Conservation (phyloP, 2,797 vertebrate genomes). For the Pangasius djambal region DNA sequence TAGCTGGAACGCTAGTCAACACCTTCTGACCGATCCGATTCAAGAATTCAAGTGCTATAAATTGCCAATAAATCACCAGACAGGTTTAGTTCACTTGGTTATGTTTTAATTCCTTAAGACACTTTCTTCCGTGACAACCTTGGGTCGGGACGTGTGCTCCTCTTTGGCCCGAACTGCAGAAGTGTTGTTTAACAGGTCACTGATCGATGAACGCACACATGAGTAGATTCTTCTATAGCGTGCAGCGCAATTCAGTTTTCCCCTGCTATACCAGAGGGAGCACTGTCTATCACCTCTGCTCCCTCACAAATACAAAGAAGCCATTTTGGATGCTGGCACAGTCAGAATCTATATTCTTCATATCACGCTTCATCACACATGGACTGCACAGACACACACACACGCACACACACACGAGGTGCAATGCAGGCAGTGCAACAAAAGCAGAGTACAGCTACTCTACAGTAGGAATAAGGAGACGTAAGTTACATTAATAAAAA, state of each 20-base stretch:
- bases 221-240: constrained; percentile 2
- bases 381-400: constrained; percentile 9
- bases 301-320: constrained; percentile 13
- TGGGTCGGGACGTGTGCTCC: background rate
- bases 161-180: background rate
- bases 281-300: constrained; percentile 16
- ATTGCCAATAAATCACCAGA: background rate
- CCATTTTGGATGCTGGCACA: constrained; percentile 23
- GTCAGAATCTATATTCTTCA: constrained; percentile 46
- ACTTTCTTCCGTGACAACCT: background rate
- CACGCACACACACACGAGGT: background rate
- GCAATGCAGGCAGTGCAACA: constrained; percentile 11
- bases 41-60: background rate
- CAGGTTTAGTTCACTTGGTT: background rate
- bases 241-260: background rate
- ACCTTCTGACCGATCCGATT: no score
- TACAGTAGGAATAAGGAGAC: background rate
- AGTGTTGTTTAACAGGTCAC: constrained; percentile 33
- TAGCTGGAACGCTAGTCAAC: no score
- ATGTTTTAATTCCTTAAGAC: background rate
- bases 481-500: background rate
- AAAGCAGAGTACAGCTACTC: background rate
- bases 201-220: constrained; percentile 24
- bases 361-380: constrained; percentile 46
- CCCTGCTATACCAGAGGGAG: constrained; percentile 14